These are phyloP conservation scores for Alectura lathami DNA, from an alignment of 2,113 vertebrate genomes.

Conservation along the genomic window DNA sequence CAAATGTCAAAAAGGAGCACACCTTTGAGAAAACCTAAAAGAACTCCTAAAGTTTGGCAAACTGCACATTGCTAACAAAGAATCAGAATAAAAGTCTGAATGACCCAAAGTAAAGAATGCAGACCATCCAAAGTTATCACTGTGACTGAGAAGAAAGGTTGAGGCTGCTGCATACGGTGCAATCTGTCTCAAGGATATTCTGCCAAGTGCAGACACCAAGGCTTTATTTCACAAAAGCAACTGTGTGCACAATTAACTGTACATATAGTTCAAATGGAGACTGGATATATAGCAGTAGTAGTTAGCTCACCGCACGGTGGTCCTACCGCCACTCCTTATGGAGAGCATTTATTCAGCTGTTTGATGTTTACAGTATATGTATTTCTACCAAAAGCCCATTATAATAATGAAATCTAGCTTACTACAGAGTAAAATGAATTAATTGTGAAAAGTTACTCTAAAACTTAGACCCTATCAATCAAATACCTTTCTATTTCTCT, in stretches of 20 bases:
- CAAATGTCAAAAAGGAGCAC: not conserved
- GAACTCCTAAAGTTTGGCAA: not conserved
- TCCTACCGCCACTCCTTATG: not conserved
- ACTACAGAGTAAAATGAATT: not conserved
- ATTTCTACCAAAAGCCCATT: not conserved
- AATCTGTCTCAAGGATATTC: not conserved
- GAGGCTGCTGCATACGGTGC: not conserved
- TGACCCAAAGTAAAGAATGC: not conserved
- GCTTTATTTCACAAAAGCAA: not conserved
- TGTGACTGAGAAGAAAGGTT: too few relatives aligned
- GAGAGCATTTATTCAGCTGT: not conserved
- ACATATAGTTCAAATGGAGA: not conserved
- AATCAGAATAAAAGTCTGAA: not conserved
- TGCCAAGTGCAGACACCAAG: rapidly evolving
- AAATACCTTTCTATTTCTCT: not conserved
- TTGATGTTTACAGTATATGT: not conserved
- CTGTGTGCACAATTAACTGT: rapidly evolving
- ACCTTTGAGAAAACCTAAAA: not conserved
- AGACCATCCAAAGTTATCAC: not conserved
- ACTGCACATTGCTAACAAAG: not conserved
- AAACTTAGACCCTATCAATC: not conserved
- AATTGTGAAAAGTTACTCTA: not conserved
- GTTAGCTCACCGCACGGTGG: not conserved
- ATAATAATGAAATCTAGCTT: not conserved
- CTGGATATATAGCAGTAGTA: not conserved